Base-by-base conservation (phyloP, 2,797 vertebrate species). In the Cynodonichthys magdalenae region DNA sequence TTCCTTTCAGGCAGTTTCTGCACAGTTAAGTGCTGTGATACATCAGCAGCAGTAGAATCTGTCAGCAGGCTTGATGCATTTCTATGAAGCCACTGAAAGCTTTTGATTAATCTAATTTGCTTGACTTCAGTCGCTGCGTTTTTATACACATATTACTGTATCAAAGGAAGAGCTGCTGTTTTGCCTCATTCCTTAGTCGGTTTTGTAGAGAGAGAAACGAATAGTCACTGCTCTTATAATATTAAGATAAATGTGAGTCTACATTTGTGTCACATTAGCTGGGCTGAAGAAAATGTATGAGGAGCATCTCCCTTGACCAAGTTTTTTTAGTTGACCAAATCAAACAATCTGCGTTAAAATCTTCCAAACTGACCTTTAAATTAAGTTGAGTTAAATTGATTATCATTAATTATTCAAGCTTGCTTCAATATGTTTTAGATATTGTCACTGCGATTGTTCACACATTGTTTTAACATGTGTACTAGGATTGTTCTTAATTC, bases 101-200 rank as follows among this genome's bases (percentile, higher is more conserved):
- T 74, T 82, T 74, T 81, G 69, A 81, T 87, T 61, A 75, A 79
- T 53, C 51, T 75, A 74, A 82, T 74, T 82, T 36, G 45, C 66
- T 72, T 45, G 56, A 49, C 69, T 64, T 69, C 59, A 75, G 59
- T 74, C 46, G 31, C 56, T 73, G 59, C 63, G 64, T 44, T 73
- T 80, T 76, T 61, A 69, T 74, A 46, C 66, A 79, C 79, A 50
- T 36, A 48, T 64, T 59, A 73, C 72, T 53, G 19, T 52, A 36
- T 63, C n/a, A 57, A 28, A 19, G 15, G 15, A 27, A 42, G 53
- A 69, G 60, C 52, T 50, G 53, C 53, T 70, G 53, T 57, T n/a
- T 49, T 47, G 48, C 55, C 28, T 18, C 41, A 47, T 49, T 63
- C 9, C 49, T 75, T 60, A 19, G 55, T 29, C 17, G 56, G 49